Percentiles rank a stretch among this genome's conserved stretches.
Conservation (phyloP, 2,113 vertebrate genomes). For the Polypterus bichir region DNA sequence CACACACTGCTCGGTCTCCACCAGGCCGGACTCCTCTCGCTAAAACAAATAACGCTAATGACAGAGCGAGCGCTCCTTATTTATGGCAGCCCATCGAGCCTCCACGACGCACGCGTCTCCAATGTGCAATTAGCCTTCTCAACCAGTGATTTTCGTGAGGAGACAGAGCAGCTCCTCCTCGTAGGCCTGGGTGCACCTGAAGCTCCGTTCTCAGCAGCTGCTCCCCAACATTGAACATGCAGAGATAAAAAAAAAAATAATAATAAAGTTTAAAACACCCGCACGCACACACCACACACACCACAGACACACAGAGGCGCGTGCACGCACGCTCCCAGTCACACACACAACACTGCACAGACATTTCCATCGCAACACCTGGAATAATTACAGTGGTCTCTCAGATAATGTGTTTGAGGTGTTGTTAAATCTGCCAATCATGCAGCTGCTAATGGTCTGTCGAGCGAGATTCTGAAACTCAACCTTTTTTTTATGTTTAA, state of each 20-base stretch:
- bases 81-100: background rate
- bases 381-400: constrained; percentile 62
- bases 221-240: constrained; percentile 43
- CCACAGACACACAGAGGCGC: too few species aligned
- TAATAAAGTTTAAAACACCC: background rate
- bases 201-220: constrained; percentile 32
- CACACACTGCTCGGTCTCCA: background rate
- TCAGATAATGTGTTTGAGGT: constrained; percentile 44
- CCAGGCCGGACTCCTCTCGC: background rate
- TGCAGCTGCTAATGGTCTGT: constrained; percentile 40
- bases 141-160: constrained; percentile 13
- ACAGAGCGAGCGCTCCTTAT: background rate
- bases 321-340: too few species aligned
- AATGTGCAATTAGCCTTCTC: background rate
- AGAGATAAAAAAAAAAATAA: constrained; percentile 25
- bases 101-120: background rate
- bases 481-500: constrained; percentile 14
- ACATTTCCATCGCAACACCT: constrained; percentile 53
- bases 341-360: constrained; percentile 11
- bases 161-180: constrained; percentile 25
- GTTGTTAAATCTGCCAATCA: constrained; percentile 48
- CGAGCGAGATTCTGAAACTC: constrained; percentile 33
- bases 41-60: background rate
- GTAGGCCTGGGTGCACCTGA: constrained; percentile 46
- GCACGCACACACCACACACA: too few species aligned